Percentiles rank a stretch among this genome's conserved stretches.
These are phyloP conservation scores for Aix galericulata DNA, from an alignment of 2,113 vertebrate genomes.

Conservation along the genomic window DNA sequence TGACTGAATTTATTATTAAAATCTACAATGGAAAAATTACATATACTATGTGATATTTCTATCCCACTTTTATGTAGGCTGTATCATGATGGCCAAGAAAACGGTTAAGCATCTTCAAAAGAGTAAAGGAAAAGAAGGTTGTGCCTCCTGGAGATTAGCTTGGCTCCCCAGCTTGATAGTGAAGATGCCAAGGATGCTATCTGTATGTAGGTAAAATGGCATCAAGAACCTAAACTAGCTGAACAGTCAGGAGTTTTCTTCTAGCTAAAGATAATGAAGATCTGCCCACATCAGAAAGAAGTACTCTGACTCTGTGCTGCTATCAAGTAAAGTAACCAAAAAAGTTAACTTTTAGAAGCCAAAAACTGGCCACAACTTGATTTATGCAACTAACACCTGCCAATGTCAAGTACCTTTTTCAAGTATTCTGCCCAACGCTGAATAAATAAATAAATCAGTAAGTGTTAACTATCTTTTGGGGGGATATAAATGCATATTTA, in stretches of 20 bases:
- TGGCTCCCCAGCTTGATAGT: not conserved
- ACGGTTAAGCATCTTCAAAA: not conserved
- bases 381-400: not conserved
- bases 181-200: not conserved
- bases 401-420: not conserved
- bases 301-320: not conserved
- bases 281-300: not conserved
- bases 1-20: not conserved
- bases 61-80: not conserved
- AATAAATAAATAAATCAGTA: not conserved
- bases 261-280: not conserved
- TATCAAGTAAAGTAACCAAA: rapidly evolving
- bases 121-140: not conserved
- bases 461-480: not conserved
- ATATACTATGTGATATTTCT: not conserved
- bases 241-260: not conserved
- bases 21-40: not conserved
- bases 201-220: not conserved
- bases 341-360: not conserved
- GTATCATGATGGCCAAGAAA: not conserved
- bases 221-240: not conserved
- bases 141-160: not conserved
- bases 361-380: not conserved
- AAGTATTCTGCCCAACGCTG: not conserved
- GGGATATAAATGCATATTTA: not conserved